Evolutionary conservation across 2,113 vertebrate genomes (phyloP).

Genomic region (Ochotona princeps): DNA sequence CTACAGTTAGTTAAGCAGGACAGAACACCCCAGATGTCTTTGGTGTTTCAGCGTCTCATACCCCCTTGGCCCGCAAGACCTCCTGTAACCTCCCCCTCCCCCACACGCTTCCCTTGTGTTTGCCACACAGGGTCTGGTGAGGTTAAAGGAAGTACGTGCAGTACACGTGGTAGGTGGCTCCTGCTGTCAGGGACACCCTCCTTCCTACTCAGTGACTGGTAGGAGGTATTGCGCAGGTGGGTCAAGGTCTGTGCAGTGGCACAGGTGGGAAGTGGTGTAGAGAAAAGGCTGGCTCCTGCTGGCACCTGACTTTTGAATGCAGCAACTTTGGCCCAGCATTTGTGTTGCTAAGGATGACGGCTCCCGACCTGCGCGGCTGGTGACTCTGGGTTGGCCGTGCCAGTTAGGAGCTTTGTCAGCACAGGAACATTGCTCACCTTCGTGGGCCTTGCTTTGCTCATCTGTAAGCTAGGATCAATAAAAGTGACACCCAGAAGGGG

Average conservation of each 20-base stretch:
- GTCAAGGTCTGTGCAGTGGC: background rate
- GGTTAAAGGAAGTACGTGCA: background rate
- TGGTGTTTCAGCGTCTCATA: background rate
- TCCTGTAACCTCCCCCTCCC: background rate
- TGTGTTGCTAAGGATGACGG: background rate
- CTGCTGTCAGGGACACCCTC: accelerated
- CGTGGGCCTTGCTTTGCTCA: background rate
- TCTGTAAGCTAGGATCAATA: background rate
- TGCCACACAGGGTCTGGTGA: background rate
- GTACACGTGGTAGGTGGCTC: accelerated
- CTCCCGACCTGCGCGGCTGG: background rate
- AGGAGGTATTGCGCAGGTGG: background rate
- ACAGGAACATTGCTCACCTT: background rate
- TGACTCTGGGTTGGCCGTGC: background rate
- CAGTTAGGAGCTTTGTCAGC: background rate
- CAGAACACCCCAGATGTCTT: background rate
- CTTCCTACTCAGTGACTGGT: background rate
- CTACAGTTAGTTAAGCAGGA: background rate
- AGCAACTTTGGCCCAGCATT: accelerated
- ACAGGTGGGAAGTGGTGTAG: background rate
- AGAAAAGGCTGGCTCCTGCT: background rate
- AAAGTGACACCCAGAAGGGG: background rate
- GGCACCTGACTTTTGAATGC: background rate
- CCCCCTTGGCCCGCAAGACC: background rate
- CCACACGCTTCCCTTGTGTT: too few species aligned